A percentile compares a stretch with the other conserved stretches of the same genome.
Evolutionary conservation across 2,113 vertebrate species (phyloP).

Genomic region (Dicrurus megarhynchus): DNA sequence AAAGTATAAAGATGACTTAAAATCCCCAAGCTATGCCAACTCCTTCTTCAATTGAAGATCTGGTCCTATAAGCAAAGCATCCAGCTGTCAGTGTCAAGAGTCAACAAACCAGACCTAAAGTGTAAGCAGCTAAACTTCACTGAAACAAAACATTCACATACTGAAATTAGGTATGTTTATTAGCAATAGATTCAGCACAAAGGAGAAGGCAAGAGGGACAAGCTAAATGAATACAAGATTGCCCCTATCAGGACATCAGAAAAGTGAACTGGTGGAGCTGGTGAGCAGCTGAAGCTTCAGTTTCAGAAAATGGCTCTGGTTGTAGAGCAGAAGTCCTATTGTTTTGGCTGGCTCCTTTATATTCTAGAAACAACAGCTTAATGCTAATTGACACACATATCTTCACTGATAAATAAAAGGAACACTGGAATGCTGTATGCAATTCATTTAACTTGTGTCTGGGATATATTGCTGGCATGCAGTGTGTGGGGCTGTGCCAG

Average conservation of each 20-base stretch:
- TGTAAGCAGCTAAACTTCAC: not conserved
- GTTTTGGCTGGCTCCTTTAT: not conserved
- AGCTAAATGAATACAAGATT: not conserved
- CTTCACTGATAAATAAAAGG: constrained; percentile 12
- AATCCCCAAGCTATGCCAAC: not conserved
- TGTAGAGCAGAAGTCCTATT: not conserved
- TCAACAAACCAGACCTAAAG: not conserved
- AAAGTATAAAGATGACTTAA: constrained; percentile 16
- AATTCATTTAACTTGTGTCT: constrained; percentile 9
- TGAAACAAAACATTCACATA: not conserved
- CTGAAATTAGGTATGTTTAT: not conserved
- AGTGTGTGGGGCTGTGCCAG: not conserved
- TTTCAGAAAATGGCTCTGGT: not conserved
- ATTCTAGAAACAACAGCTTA: constrained; percentile 8
- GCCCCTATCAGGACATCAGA: not conserved
- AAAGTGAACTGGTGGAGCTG: not conserved
- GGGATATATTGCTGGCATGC: not conserved
- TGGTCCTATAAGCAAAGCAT: not conserved
- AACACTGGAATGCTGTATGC: not conserved
- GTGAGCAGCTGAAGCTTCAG: not conserved
- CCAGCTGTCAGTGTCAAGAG: not conserved
- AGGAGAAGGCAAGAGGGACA: not conserved
- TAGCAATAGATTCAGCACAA: not conserved
- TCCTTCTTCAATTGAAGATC: not conserved
- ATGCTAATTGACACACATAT: not conserved